phyloP scores from a whole-genome alignment of 1,140 invertebrate genomes.

The Aphelenchoides avenae region DNA sequence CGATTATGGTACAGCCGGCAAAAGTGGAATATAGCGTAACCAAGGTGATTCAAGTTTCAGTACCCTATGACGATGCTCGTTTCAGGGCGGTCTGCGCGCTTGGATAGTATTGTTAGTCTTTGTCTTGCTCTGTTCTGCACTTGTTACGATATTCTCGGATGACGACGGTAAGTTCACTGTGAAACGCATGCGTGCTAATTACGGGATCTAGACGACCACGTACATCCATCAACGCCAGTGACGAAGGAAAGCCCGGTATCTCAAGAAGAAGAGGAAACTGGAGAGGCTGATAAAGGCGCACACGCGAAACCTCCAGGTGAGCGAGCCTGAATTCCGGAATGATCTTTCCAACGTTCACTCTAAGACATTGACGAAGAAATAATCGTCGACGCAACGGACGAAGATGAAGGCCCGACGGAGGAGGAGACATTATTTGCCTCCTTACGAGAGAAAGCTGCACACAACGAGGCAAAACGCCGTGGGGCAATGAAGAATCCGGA shows the following conservation, averaged over 20 bases:
- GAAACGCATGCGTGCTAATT: conserved; percentile 18
- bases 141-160: conserved; percentile 51
- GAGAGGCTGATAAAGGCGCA: conserved; percentile 20
- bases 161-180: conserved; percentile 22
- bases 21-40: conserved; percentile 44
- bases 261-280: conserved; percentile 26
- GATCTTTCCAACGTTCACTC: no score
- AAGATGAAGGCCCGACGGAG: no score
- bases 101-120: conserved; percentile 50
- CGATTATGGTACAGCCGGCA: conserved; percentile 44
- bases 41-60: conserved; percentile 25
- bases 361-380: no score
- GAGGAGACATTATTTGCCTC: conserved; percentile 2
- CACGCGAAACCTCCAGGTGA: conserved; percentile 13
- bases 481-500: conserved; percentile 7
- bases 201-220: neutral
- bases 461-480: conserved; percentile 5
- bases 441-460: conserved; percentile 23
- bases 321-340: neutral
- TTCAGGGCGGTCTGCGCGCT: conserved; percentile 42
- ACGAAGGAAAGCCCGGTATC: neutral
- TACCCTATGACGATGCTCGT: conserved; percentile 1
- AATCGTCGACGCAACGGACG: no score
- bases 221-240: neutral
- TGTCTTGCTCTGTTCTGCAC: conserved; percentile 45